These are phyloP conservation scores for Drosophila bocqueti DNA, from an alignment of 1,140 invertebrate species.

Conservation along the genomic window DNA sequence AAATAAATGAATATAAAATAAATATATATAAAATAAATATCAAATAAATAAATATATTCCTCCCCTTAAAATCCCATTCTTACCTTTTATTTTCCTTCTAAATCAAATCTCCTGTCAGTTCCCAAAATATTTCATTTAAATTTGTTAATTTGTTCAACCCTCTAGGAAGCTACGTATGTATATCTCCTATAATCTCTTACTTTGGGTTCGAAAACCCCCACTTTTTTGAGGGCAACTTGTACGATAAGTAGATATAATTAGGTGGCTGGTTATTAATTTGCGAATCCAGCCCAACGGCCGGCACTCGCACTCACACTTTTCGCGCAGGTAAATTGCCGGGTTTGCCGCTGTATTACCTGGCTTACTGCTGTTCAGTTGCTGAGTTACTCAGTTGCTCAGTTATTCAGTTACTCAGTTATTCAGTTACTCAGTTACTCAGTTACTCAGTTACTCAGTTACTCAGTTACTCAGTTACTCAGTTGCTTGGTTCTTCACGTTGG, in stretches of 20 bases:
- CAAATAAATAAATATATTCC: too few species aligned
- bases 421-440: neutral
- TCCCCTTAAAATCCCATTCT: too few species aligned
- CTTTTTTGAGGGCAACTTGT: neutral
- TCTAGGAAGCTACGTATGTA: neutral
- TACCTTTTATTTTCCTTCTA: neutral
- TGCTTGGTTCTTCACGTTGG: conserved; percentile 15
- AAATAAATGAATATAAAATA: too few species aligned
- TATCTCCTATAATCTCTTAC: neutral
- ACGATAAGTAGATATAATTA: conserved; percentile 28
- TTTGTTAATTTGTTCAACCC: neutral
- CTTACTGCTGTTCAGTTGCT: neutral
- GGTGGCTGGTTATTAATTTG: conserved; percentile 30
- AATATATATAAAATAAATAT: too few species aligned
- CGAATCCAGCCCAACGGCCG: conserved; percentile 13
- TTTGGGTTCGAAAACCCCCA: neutral
- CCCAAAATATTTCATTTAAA: neutral
- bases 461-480: neutral
- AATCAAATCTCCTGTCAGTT: neutral
- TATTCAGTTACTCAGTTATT: conserved; percentile 5
- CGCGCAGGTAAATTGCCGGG: conserved; percentile 7
- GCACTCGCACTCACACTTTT: neutral
- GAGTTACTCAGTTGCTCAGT: neutral
- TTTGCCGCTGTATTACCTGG: conserved; percentile 14
- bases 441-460: conserved; percentile 13